phyloP scores from a whole-genome alignment of 2,113 vertebrate species.

The Perca fluviatilis region DNA sequence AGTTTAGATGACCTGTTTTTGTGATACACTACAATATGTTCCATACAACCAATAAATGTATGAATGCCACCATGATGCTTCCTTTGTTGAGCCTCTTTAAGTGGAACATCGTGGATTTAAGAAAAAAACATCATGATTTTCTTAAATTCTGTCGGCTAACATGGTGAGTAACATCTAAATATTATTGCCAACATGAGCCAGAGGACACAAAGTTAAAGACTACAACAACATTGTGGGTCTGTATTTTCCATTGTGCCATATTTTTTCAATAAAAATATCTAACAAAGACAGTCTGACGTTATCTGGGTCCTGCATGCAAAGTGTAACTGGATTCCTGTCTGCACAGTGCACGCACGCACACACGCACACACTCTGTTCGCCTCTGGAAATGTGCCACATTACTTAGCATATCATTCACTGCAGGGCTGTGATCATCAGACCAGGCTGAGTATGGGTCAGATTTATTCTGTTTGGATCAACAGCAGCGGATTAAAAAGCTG shows the following conservation, averaged over 20 bases:
- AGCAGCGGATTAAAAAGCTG: constrained; percentile 65
- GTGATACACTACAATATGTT: background rate
- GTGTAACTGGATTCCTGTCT: constrained; percentile 56
- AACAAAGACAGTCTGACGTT: constrained; percentile 24
- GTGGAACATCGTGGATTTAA: background rate
- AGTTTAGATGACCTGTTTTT: background rate
- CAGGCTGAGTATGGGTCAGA: constrained; percentile 51
- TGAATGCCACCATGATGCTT: background rate
- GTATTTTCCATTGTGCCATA: too few relatives aligned
- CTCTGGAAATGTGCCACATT: constrained; percentile 59
- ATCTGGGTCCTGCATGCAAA: constrained; percentile 57
- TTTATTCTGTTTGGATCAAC: constrained; percentile 69
- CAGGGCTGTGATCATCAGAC: constrained; percentile 44
- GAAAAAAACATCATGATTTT: background rate
- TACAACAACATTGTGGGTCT: background rate
- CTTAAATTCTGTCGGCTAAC: too few relatives aligned
- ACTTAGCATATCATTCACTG: constrained; percentile 53
- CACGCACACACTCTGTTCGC: background rate
- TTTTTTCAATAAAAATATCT: too few relatives aligned
- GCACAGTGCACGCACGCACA: constrained; percentile 14
- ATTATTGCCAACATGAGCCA: background rate
- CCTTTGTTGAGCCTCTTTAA: background rate
- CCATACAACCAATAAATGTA: background rate
- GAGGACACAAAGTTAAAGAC: background rate
- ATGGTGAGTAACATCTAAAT: background rate